Conservation (phyloP, 2,888 invertebrate species). For the Plusia festucae region DNA sequence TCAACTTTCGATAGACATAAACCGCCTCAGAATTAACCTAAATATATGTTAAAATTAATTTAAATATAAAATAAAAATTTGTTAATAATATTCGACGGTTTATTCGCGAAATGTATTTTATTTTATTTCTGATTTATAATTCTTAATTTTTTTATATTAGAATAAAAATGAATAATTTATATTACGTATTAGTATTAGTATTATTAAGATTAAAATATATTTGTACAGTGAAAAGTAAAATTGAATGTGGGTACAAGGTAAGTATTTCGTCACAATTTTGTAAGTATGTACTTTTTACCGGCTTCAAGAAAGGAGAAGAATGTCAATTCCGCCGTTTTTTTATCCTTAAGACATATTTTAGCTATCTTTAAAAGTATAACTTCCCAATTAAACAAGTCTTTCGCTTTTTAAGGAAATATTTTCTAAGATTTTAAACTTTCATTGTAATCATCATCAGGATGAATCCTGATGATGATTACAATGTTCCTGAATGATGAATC, state of each 20-base stretch:
- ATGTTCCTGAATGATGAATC: too few species aligned
- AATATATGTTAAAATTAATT: not conserved
- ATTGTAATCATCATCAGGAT: too few species aligned
- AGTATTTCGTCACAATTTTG: too few species aligned
- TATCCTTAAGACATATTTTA: not conserved
- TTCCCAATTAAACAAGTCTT: too few species aligned
- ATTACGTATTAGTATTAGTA: slow-evolving; percentile 34
- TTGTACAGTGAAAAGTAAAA: slow-evolving; percentile 62
- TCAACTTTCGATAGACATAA: slow-evolving; percentile 14
- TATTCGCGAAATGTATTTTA: not conserved
- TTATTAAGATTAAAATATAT: slow-evolving; percentile 35
- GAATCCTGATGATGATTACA: too few species aligned
- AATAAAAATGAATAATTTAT: slow-evolving; percentile 21
- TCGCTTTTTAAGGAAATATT: too few species aligned
- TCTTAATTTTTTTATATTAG: slow-evolving; percentile 11
- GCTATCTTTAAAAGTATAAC: too few species aligned
- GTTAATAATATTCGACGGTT: not conserved
- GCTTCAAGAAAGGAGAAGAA: too few species aligned
- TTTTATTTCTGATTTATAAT: slow-evolving; percentile 4
- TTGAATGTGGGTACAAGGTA: slow-evolving; percentile 83
- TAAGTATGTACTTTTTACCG: too few species aligned
- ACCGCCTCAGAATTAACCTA: slow-evolving; percentile 6
- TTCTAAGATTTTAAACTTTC: too few species aligned
- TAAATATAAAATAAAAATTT: not conserved
- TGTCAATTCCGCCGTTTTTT: too few species aligned